Percentiles rank a stretch among this genome's conserved stretches.
phyloP scores from a whole-genome alignment of 2,888 invertebrate genomes.

The Amorpha juglandis region DNA sequence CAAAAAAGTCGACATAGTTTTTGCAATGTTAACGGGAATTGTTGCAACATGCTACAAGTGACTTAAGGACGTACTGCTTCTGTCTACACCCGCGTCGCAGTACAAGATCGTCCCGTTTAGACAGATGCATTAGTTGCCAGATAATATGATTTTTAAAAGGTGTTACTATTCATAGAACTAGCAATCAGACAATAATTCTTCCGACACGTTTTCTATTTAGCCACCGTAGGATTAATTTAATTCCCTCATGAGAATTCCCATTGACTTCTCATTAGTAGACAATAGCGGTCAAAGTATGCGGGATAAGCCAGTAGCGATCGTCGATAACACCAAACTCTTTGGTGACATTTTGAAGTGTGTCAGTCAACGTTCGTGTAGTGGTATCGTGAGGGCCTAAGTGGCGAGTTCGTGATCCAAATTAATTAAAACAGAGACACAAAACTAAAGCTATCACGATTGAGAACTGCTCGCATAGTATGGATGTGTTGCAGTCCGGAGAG shows the following conservation, averaged over 20 bases:
- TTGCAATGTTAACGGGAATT: too few relatives aligned
- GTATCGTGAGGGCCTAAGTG: slow-evolving; percentile 81
- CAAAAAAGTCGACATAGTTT: too few relatives aligned
- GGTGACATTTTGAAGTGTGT: slow-evolving; percentile 84
- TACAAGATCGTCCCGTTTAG: too few relatives aligned
- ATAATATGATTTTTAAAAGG: too few relatives aligned
- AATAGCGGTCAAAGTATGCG: slow-evolving; percentile 52
- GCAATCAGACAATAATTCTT: slow-evolving; percentile 29
- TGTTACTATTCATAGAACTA: background rate
- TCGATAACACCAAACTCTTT: slow-evolving; percentile 70
- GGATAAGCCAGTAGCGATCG: slow-evolving; percentile 57
- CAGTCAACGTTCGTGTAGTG: slow-evolving; percentile 71
- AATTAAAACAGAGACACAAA: slow-evolving; percentile 83
- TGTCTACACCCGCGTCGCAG: too few relatives aligned
- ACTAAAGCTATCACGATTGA: slow-evolving; percentile 80
- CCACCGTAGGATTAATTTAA: slow-evolving; percentile 44
- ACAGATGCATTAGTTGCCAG: too few relatives aligned
- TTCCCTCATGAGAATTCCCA: slow-evolving; percentile 51
- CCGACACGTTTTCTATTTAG: slow-evolving; percentile 46
- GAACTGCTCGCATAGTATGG: slow-evolving; percentile 62
- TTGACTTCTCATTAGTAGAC: slow-evolving; percentile 45
- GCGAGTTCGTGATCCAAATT: slow-evolving; percentile 84
- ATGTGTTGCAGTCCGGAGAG: slow-evolving; percentile 38
- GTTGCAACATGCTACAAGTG: too few relatives aligned
- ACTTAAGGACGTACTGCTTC: too few relatives aligned